Percentiles rank a stretch among this genome's conserved stretches.
These are phyloP conservation scores for Poecilus cupreus DNA, from an alignment of 2,888 invertebrate species.

Conservation along the genomic window DNA sequence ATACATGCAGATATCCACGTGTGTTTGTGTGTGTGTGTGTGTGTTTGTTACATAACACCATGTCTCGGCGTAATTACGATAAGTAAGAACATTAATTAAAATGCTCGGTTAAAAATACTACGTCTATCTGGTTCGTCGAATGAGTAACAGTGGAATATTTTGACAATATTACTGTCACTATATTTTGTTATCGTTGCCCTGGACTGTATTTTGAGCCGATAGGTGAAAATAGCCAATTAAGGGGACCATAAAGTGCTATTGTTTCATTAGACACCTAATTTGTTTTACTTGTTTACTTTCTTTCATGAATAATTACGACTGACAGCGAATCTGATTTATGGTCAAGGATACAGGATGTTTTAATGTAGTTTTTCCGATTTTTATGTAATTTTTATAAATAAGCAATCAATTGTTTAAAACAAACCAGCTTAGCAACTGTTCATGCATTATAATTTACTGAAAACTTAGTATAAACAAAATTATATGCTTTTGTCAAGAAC, in stretches of 20 bases:
- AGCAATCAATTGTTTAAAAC: not conserved
- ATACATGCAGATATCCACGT: constrained; percentile 3
- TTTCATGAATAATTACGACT: constrained; percentile 9
- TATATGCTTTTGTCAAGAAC: no score
- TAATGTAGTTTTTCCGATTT: constrained; percentile 24
- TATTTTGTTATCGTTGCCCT: constrained; percentile 11
- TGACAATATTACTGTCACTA: not conserved
- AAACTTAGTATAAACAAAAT: no score
- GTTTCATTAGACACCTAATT: constrained; percentile 33
- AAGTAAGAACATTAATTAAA: constrained; percentile 56
- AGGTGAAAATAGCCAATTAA: constrained; percentile 30
- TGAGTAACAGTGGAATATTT: not conserved
- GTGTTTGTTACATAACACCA: constrained; percentile 46
- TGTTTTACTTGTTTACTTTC: constrained; percentile 47
- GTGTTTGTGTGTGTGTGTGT: constrained; percentile 8
- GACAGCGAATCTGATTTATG: constrained; percentile 45
- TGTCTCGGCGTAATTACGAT: constrained; percentile 47
- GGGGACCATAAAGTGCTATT: constrained; percentile 27
- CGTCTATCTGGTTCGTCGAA: not conserved
- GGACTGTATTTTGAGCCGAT: not conserved
- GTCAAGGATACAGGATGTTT: constrained; percentile 35
- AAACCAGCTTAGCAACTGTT: no score
- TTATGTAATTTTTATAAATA: constrained; percentile 25
- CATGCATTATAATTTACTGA: no score
- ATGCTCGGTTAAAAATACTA: constrained; percentile 24